Base-by-base conservation (phyloP, 1,140 invertebrate genomes). In the Saccostrea cuccullata region DNA sequence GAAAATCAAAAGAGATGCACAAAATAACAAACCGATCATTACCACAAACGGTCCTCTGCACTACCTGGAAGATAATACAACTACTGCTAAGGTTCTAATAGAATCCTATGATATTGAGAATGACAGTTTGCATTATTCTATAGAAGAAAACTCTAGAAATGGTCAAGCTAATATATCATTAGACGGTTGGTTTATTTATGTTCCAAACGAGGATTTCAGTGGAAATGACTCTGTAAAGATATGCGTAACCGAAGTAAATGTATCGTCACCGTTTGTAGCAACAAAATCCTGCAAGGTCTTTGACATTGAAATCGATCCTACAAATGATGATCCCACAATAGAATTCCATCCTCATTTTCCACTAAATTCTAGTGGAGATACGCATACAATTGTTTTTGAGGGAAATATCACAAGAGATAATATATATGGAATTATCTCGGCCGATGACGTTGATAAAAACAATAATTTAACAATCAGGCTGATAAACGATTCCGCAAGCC, bases 1-100 rank as follows among this genome's bases (percentile, higher is more conserved):
- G 60, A 55, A 70, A 26, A 84, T 87, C 20, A 84, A 55, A 56
- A 55, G 82, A 84, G 4, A n/a, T 30, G 36, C 60, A 26, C 82
- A 82, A 56, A 87, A 87, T 58, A 84, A 56, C 26, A 47, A 55
- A 8, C 82, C 87, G 5, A 40, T 60, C 15, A 87, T 84, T 9
- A 55, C 12, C 11, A 87, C 86, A 47, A 77, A 58, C 13, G 77
- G 83, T 40, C 82, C 30, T 77, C 15, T 77, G 70, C 23, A 36
- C 30, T 77, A 77, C 26, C 70, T 40, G 26, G 70, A 77, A 36
- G 70, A 77, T 26, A 77, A 77, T 30, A 26, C 5, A 30, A 77
- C 70, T 30, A 30, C 13, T 77, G 2, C 70, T 36, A 77, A 36
- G 12, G 26, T 77, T 15, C 30, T 30, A 3, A 30, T 77, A 13